Evolutionary conservation across 1,140 invertebrate genomes (phyloP).

Genomic region (Orussus abietinus): DNA sequence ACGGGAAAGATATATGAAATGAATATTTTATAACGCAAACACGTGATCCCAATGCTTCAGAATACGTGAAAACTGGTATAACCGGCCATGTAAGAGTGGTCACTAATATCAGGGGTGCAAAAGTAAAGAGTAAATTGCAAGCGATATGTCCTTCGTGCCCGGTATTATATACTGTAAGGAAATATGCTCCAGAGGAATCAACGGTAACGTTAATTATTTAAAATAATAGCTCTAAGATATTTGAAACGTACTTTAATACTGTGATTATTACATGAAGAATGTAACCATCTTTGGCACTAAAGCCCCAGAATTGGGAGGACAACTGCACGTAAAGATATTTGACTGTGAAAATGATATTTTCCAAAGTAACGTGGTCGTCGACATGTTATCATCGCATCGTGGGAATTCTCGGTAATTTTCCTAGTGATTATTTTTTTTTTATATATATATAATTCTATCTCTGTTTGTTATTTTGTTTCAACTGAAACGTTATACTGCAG

Average conservation of each 20-base stretch:
- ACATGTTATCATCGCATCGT: slow-evolving; percentile 48
- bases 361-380: slow-evolving; percentile 41
- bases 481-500: slow-evolving; percentile 13
- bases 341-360: slow-evolving; percentile 47
- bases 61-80: slow-evolving; percentile 40
- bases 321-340: slow-evolving; percentile 46
- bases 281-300: slow-evolving; percentile 33
- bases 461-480: slow-evolving; percentile 15
- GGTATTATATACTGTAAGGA: slow-evolving; percentile 35
- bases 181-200: slow-evolving; percentile 24
- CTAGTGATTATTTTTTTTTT: slow-evolving; percentile 12
- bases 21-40: not conserved
- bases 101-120: slow-evolving; percentile 38
- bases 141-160: slow-evolving; percentile 36
- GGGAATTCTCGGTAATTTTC: slow-evolving; percentile 51
- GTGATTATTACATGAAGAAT: slow-evolving; percentile 18
- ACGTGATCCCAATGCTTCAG: no score
- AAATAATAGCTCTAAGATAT: slow-evolving; percentile 4
- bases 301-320: slow-evolving; percentile 50
- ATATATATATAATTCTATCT: slow-evolving; percentile 11
- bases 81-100: slow-evolving; percentile 39
- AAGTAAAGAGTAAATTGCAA: slow-evolving; percentile 31
- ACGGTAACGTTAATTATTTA: slow-evolving; percentile 26
- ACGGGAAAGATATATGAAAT: not conserved
- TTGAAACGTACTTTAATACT: slow-evolving; percentile 6